These are phyloP conservation scores for Maniola hyperantus DNA, from an alignment of 2,888 invertebrate species.

Conservation along the genomic window DNA sequence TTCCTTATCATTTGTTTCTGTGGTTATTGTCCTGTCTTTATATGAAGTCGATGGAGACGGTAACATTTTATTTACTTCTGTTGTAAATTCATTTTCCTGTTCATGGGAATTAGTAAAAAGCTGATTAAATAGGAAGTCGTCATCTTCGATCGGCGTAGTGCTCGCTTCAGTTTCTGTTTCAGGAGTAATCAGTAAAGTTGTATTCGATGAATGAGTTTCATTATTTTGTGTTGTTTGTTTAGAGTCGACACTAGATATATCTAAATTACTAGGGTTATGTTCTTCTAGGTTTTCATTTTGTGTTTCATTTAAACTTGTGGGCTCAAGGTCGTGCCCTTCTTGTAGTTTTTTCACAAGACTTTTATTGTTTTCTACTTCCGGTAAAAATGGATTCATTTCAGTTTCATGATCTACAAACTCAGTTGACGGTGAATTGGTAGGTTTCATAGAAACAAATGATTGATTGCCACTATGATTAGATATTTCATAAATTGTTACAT, in stretches of 20 bases:
- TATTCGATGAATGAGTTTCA: conserved; percentile 21
- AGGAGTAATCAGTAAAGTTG: background rate
- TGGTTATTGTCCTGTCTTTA: conserved; percentile 18
- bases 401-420: conserved; percentile 75
- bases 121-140: conserved; percentile 48
- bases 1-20: conserved; percentile 42
- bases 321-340: conserved; percentile 78
- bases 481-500: conserved; percentile 75
- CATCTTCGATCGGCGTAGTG: conserved; percentile 40
- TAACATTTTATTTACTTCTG: conserved; percentile 34
- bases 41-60: conserved; percentile 24
- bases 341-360: conserved; percentile 83
- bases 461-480: conserved; percentile 58
- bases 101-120: conserved; percentile 47
- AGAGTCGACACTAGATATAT: conserved; percentile 27
- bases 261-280: conserved; percentile 44
- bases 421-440: conserved; percentile 54
- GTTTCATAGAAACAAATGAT: conserved; percentile 51
- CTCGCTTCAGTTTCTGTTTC: conserved; percentile 36
- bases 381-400: conserved; percentile 86
- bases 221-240: conserved; percentile 26
- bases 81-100: conserved; percentile 39
- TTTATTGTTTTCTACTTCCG: conserved; percentile 85
- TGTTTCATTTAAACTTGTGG: conserved; percentile 66
- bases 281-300: conserved; percentile 72